These are phyloP conservation scores for Mormyrus hasselquistii DNA, from an alignment of 2,797 vertebrate species.

Conservation along the genomic window DNA sequence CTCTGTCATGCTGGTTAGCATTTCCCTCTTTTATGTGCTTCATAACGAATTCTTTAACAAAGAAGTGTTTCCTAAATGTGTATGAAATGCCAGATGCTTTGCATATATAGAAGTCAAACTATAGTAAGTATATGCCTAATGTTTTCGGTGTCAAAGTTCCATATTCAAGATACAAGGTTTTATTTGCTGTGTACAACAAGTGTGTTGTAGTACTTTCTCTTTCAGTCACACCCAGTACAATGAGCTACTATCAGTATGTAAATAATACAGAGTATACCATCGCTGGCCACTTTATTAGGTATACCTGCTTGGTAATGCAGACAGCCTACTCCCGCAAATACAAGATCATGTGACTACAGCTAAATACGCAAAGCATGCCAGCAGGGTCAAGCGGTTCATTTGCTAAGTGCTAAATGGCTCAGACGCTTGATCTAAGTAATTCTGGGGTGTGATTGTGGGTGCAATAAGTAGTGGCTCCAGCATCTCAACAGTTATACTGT, in stretches of 20 bases:
- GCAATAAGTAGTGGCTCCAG: not conserved
- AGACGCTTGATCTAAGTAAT: not conserved
- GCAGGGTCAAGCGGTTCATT: not conserved
- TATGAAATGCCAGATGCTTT: not conserved
- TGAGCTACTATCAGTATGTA: not conserved
- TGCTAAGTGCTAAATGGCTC: not conserved
- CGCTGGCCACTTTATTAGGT: not conserved
- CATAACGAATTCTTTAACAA: not conserved
- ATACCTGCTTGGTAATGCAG: not conserved
- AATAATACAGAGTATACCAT: not conserved
- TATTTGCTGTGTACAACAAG: not conserved
- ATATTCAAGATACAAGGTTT: not conserved
- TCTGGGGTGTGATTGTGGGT: not conserved
- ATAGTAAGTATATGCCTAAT: not conserved
- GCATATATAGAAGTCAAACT: not conserved
- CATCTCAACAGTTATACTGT: not conserved
- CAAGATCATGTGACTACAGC: not conserved
- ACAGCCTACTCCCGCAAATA: not conserved
- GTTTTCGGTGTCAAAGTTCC: not conserved
- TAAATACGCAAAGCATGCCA: not conserved
- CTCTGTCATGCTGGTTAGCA: not conserved
- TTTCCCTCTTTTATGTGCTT: not conserved
- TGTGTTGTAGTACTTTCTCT: not conserved
- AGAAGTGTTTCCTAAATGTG: not conserved
- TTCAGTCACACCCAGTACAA: not conserved